Base-by-base conservation (phyloP, 2,113 vertebrate genomes). In the Pelodiscus sinensis region DNA sequence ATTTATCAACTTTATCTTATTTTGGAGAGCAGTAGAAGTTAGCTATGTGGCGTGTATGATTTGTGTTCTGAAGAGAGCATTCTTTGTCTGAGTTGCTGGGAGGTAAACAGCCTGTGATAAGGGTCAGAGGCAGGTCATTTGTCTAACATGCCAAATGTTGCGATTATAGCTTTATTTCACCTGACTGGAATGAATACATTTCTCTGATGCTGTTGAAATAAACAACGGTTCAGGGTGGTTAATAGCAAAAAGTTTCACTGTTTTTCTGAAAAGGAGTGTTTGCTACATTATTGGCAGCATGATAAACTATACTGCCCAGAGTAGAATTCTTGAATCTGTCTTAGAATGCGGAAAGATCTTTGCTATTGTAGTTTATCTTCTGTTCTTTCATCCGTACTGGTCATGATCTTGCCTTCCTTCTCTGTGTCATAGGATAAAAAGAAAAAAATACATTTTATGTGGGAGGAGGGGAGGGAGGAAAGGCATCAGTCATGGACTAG, bases 131-230 rank as follows among this genome's bases (percentile, higher is more conserved):
- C 50, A 79, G 29, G 21, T 85, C 0, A 18, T 81, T 85, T 93
- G 11, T 91, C 78, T 94, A 62, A 78, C 4, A 3, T 58, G 21
- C 38, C 31, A 56, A 78, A 88, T 31, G 58, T 25, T 58, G 58
- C 93, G 57, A 75, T 91, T 80, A 9, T 73, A 84, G 54, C n/a
- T 95, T 90, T 88, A 6, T 44, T 90, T 94, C 31, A n/a, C 84
- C 62, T 94, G 57, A 80, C n/a, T 35, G 35, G 52, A 29, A 18
- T n/a, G 18, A 12, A 0, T 73, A 24, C 60, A 4, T 58, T 88
- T 8, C 79, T 94, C 92, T 87, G 80, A 65, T 80, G 54, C 38
- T 35, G 2, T 62, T 86, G 80, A 86, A 78, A 84, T 82, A 57
- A 81, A 68, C 55, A 62, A 51, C 55, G 24, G n/a, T 29, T 27